Evolutionary conservation across 2,888 invertebrate species (phyloP).

Genomic region (Dastarcus helophoroides): DNA sequence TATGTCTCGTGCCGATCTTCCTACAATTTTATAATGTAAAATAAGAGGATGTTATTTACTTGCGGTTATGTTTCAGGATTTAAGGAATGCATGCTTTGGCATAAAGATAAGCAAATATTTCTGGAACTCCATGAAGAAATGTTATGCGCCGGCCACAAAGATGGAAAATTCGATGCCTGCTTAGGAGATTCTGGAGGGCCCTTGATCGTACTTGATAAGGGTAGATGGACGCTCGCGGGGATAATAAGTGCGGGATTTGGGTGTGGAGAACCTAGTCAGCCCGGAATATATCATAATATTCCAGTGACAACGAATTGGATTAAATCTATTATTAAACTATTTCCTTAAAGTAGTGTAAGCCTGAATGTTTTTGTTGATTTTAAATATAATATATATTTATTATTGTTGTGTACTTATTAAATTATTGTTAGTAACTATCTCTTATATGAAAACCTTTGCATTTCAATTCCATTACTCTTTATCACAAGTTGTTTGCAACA

Average conservation of each 20-base stretch:
- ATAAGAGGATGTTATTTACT: neutral
- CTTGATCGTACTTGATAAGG: conserved; percentile 54
- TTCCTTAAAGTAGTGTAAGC: no score
- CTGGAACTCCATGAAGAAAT: conserved; percentile 66
- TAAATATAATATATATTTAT: no score
- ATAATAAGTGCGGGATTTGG: conserved; percentile 81
- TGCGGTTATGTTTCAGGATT: conserved; percentile 40
- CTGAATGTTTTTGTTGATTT: no score
- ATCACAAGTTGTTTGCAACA: no score
- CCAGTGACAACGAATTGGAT: conserved; percentile 61
- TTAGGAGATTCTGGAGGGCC: conserved; percentile 77
- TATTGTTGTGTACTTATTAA: no score
- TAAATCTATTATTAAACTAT: conserved; percentile 38
- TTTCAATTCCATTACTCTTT: no score
- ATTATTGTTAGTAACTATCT: no score
- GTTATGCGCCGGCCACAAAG: conserved; percentile 76
- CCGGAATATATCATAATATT: conserved; percentile 77
- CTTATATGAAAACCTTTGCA: no score
- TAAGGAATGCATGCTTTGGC: conserved; percentile 70
- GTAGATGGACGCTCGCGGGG: conserved; percentile 65
- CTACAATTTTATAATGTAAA: neutral
- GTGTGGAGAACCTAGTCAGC: conserved; percentile 75
- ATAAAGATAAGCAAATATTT: conserved; percentile 65
- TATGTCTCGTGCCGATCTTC: no score
- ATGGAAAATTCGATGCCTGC: conserved; percentile 74